A percentile compares a stretch with the other conserved stretches of the same genome.
Conservation (phyloP, 2,888 invertebrate species). For the Apotomis turbidana region DNA sequence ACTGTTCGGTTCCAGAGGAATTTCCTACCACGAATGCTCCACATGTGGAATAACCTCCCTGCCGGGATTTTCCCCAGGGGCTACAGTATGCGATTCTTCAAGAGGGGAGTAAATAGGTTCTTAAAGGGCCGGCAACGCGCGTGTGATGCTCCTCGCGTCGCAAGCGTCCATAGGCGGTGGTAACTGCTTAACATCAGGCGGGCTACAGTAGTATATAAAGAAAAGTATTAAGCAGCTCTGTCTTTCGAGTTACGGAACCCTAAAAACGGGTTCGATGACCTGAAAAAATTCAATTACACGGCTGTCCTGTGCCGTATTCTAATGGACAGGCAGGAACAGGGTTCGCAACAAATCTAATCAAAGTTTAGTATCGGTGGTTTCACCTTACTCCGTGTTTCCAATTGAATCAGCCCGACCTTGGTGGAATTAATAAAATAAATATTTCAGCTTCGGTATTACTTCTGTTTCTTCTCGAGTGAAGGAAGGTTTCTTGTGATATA, state of each 20-base stretch:
- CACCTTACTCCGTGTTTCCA: constrained; percentile 44
- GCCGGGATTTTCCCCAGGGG: too few relatives aligned
- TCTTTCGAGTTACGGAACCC: constrained; percentile 39
- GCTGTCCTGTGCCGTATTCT: constrained; percentile 63
- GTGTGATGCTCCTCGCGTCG: too few relatives aligned
- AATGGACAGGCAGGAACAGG: constrained; percentile 53
- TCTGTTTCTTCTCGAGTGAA: constrained; percentile 14
- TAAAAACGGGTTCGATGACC: constrained; percentile 57
- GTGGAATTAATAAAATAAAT: constrained; percentile 39
- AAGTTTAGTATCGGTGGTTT: constrained; percentile 51
- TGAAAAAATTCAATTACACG: constrained; percentile 68
- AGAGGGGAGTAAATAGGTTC: too few relatives aligned
- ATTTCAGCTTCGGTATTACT: constrained; percentile 21
- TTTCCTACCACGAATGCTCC: too few relatives aligned
- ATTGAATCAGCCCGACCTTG: constrained; percentile 47
- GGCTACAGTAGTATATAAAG: too few relatives aligned
- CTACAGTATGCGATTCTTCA: too few relatives aligned
- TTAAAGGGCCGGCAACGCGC: too few relatives aligned
- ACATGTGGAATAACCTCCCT: too few relatives aligned
- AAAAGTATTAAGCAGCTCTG: too few relatives aligned
- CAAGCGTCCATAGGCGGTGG: too few relatives aligned
- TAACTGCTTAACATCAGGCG: too few relatives aligned
- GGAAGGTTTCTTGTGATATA: constrained; percentile 3
- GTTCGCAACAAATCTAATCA: constrained; percentile 60
- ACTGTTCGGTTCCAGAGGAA: too few relatives aligned